These are phyloP conservation scores for Vanessa atalanta DNA, from an alignment of 1,140 invertebrate genomes.

Conservation along the genomic window DNA sequence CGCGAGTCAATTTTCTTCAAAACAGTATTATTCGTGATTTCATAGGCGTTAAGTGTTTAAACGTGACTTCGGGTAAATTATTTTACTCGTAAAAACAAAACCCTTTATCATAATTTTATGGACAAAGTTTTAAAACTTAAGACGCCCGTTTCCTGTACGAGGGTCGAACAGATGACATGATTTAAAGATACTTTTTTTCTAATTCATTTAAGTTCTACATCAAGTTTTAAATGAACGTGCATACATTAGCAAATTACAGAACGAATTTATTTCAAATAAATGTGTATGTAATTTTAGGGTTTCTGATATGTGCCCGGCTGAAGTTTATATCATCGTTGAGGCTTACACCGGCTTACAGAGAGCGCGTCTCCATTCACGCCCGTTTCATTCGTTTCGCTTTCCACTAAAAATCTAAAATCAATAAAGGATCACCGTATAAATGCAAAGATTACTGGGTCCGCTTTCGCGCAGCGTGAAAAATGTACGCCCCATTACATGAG, in stretches of 20 bases:
- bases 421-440: constrained; percentile 79
- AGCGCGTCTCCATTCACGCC: constrained; percentile 75
- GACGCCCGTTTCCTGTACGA: constrained; percentile 66
- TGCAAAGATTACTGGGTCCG: constrained; percentile 78
- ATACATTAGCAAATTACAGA: constrained; percentile 36
- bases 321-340: constrained; percentile 74
- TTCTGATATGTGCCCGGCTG: constrained; percentile 62
- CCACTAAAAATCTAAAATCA: constrained; percentile 81
- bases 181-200: constrained; percentile 53
- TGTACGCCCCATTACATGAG: constrained; percentile 74
- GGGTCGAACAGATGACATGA: constrained; percentile 55
- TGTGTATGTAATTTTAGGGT: constrained; percentile 43
- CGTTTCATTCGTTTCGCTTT: constrained; percentile 77
- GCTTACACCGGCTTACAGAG: constrained; percentile 75
- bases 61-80: constrained; percentile 65
- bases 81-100: constrained; percentile 73
- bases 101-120: constrained; percentile 76
- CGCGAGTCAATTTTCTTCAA: constrained; percentile 44
- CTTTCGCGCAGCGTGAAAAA: constrained; percentile 74
- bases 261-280: constrained; percentile 20
- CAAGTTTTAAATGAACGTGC: constrained; percentile 21
- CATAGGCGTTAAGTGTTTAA: constrained; percentile 66
- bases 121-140: constrained; percentile 66
- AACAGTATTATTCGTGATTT: constrained; percentile 51
- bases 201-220: constrained; percentile 40